Conservation (phyloP, 1,140 invertebrate genomes). For the Bombus impatiens region DNA sequence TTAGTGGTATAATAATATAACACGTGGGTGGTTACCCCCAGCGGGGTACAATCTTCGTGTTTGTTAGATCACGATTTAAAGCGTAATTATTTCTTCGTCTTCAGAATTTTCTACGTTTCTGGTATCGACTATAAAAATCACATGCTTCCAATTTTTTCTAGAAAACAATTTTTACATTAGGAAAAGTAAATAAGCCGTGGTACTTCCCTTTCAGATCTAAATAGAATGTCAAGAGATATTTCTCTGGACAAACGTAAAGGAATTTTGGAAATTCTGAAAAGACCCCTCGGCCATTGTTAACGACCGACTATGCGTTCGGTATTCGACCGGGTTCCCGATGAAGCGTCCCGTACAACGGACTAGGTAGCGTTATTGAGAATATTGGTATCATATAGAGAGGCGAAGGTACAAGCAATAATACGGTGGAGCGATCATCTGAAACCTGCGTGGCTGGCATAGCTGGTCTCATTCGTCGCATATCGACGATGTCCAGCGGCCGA, state of each 20-base stretch:
- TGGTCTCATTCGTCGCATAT: constrained; percentile 82
- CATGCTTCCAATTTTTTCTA: too few relatives aligned
- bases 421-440: constrained; percentile 74
- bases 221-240: not conserved
- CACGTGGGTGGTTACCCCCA: too few relatives aligned
- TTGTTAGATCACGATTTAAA: too few relatives aligned
- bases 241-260: not conserved
- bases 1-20: too few relatives aligned
- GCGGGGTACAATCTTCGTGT: too few relatives aligned
- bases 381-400: constrained; percentile 73
- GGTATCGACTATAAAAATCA: too few relatives aligned
- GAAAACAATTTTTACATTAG: too few relatives aligned
- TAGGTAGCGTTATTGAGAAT: constrained; percentile 70
- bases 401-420: constrained; percentile 77
- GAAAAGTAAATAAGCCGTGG: not conserved
- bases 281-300: constrained; percentile 19
- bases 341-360: constrained; percentile 23
- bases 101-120: too few relatives aligned
- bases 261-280: constrained; percentile 38
- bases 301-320: constrained; percentile 12
- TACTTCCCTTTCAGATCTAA: not conserved
- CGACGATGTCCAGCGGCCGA: constrained; percentile 79
- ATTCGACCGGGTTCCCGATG: constrained; percentile 11
- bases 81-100: too few relatives aligned
- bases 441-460: constrained; percentile 76